Percentiles rank a stretch among this genome's conserved stretches.
These are phyloP conservation scores for Notoglanidium macrostoma DNA, from an alignment of 2,797 vertebrate genomes.

Conservation along the genomic window DNA sequence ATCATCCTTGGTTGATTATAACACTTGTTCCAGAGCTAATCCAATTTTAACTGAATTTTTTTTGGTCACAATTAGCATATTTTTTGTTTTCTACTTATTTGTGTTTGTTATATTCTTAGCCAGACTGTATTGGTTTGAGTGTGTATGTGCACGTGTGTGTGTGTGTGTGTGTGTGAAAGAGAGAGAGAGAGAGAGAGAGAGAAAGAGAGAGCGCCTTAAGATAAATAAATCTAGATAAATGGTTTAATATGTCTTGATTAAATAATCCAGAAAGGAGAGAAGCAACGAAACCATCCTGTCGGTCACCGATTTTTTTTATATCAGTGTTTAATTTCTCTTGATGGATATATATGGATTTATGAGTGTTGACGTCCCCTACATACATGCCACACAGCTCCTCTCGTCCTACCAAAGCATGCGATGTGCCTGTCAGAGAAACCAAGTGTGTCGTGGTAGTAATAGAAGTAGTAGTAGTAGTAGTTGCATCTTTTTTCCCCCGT, in stretches of 20 bases:
- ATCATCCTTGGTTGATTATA: neutral
- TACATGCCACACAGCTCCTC: slow-evolving; percentile 83
- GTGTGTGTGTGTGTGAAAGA: neutral
- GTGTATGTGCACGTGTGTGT: neutral
- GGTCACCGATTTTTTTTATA: slow-evolving; percentile 80
- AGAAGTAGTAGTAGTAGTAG: slow-evolving; percentile 46
- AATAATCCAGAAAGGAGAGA: slow-evolving; percentile 29
- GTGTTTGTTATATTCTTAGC: neutral
- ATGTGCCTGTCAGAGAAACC: slow-evolving; percentile 61
- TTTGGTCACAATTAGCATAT: neutral
- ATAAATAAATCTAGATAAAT: neutral
- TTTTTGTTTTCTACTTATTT: neutral
- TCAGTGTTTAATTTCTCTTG: slow-evolving; percentile 81
- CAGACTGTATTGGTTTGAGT: neutral
- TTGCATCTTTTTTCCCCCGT: slow-evolving; percentile 51
- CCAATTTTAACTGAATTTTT: neutral
- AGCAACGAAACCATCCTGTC: slow-evolving; percentile 72
- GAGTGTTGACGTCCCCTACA: slow-evolving; percentile 82
- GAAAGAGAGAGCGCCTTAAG: neutral
- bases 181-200: neutral
- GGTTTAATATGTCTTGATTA: neutral
- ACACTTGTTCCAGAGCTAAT: neutral
- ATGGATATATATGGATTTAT: slow-evolving; percentile 81
- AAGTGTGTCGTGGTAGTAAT: slow-evolving; percentile 67
- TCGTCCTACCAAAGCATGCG: slow-evolving; percentile 79